Evolutionary conservation across 2,113 vertebrate genomes (phyloP), one percentile per base, ranked within the genome.

Genomic region (Eurystomus gularis): DNA sequence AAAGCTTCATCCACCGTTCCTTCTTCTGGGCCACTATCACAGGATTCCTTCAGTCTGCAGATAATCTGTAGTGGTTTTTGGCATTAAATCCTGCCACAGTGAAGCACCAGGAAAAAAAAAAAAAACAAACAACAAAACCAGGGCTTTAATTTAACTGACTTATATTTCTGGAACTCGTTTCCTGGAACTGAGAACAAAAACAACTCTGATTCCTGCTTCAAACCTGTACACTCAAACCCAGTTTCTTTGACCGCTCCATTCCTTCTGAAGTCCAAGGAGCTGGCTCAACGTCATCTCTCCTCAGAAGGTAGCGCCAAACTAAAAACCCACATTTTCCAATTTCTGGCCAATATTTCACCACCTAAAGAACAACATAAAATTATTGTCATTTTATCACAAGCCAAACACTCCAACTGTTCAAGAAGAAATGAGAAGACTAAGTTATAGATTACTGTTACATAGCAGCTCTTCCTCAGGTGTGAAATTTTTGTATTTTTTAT

Each of bases 261-360:
- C 99, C 99, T 97, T 99, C 99, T 18, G 99, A 98, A 11, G 99
- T 99, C 99, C 99, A 99, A 18, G 99, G 99, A 8, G 99, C 99
- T 65, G 99, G 99, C 81, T 99, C 99, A 90, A 98, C 76, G n/a
- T 99, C 99, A 82, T 99, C 99, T 88, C 99, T 98, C 96, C 99
- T 98, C 97, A 99, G 97, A 95, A 99, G 98, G 94, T 99, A 99
- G 40, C 99, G 98, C 99, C 99, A 99, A 91, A 99, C 99, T 95
- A 99, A 98, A 96, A 99, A 99, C 26, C 99, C 99, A 93, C 99
- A 99, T 92, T 99, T 99, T 84, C 99, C 99, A 52, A 99, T 99
- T 98, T 99, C 99, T 37, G 99, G 99, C 99, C 99, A 99, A 81
- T 99, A 99, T 96, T 99, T 99, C n/a, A 99, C 99, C 96, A 99